Evolutionary conservation across 1,140 invertebrate species (phyloP), one percentile per base, ranked within the genome.

Genomic region (Diprion similis): DNA sequence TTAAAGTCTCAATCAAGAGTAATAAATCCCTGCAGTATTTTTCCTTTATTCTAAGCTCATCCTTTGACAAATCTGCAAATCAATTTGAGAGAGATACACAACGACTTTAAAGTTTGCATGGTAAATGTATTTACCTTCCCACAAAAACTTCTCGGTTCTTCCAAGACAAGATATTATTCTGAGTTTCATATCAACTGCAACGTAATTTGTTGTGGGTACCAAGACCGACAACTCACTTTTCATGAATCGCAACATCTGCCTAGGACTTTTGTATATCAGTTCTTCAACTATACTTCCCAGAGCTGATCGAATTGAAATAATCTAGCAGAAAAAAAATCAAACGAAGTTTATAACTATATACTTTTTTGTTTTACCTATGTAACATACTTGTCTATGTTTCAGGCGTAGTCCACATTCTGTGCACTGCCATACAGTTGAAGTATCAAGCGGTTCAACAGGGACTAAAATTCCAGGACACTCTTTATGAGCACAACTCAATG

Each of bases 111-210:
- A 37, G 46, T 19, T 65, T 65, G 15, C 24, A 64, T 6, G 17
- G n/a, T 18, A 65, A 45, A 11, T 45, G 15, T 73, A 37, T 46
- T n/a, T 77, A 85, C 83, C 79, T 80, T 76, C n/a, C 82, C 82
- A 86, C 48, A 72, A 24, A 37, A 77, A 72, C 18, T 74, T 77
- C 3, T 81, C 66, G 8, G 24, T 74, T 75, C 82, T 78, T 4
- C 84, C 84, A 68, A 83, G 84, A 10, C 81, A 79, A 0, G 84
- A 86, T 48, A 86, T 72, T 19, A 85, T 79, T 70, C 77, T 72
- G 75, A 80, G 85, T 68, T 85, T 84, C 70, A 83, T 75, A 10
- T 82, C 79, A 15, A 85, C 73, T 74, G 83, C 76, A 6, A 82
- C 48, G 47, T 80, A 78, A 80, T 85, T 85, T n/a, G 73, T 78